Evolutionary conservation across 2,113 vertebrate genomes (phyloP).

Genomic region (Heptranchias perlo): DNA sequence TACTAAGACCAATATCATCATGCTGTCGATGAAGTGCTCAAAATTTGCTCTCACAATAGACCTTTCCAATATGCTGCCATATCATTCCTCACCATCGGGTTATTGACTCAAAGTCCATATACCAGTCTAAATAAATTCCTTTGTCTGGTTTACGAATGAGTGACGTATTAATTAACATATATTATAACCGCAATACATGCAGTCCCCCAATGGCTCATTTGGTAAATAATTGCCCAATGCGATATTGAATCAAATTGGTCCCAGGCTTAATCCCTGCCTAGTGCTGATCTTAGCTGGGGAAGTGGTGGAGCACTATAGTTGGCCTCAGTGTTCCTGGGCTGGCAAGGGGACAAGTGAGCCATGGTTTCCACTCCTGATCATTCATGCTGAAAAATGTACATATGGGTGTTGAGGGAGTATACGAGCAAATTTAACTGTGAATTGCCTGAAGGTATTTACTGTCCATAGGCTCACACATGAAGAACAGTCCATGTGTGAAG

Average conservation of each 20-base stretch:
- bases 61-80: neutral
- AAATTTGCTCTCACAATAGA: neutral
- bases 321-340: neutral
- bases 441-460: neutral
- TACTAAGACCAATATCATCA: neutral
- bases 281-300: neutral
- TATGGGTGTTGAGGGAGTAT: neutral
- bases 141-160: neutral
- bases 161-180: neutral
- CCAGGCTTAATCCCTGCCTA: neutral
- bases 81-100: neutral
- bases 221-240: neutral
- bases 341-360: neutral
- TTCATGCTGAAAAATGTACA: neutral
- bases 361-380: neutral
- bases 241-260: neutral
- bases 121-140: neutral
- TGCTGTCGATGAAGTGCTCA: neutral
- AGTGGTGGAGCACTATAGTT: neutral
- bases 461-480: neutral
- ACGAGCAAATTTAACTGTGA: neutral
- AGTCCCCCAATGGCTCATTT: neutral
- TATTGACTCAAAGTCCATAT: neutral
- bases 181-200: neutral
- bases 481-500: neutral